Conservation (phyloP, 2,113 vertebrate genomes). For the Gopherus evgoodei region DNA sequence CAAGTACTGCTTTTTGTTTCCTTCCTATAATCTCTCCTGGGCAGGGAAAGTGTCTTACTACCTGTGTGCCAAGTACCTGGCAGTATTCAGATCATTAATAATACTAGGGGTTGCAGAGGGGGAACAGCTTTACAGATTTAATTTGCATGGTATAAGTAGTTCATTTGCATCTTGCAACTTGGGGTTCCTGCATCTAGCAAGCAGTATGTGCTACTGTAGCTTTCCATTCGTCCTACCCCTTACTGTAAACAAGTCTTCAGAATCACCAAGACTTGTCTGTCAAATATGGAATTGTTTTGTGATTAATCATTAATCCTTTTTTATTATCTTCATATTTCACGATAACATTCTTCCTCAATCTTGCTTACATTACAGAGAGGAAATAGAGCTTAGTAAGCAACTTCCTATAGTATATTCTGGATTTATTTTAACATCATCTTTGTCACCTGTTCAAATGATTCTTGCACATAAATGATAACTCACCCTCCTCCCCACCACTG, state of each 20-base stretch:
- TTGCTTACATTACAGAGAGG: not conserved
- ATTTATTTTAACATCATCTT: too few species aligned
- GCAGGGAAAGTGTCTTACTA: not conserved
- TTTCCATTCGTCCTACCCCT: not conserved
- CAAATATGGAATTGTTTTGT: not conserved
- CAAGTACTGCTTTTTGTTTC: too few species aligned
- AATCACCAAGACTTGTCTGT: not conserved
- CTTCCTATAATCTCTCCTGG: not conserved
- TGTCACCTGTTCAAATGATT: too few species aligned
- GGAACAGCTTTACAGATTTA: not conserved
- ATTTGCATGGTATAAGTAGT: not conserved
- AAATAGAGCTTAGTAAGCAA: not conserved
- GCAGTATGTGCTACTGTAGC: not conserved
- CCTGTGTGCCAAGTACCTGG: not conserved
- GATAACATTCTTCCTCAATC: not conserved
- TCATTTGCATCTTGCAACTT: not conserved
- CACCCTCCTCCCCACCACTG: too few species aligned
- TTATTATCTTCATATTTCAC: not conserved
- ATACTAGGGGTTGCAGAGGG: not conserved
- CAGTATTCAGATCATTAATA: not conserved
- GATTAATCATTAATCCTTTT: not conserved
- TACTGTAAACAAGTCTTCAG: not conserved
- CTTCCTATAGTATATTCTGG: too few species aligned
- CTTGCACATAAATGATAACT: too few species aligned
- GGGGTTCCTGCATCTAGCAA: not conserved